Percentiles rank a stretch among this genome's conserved stretches.
Evolutionary conservation across 2,797 vertebrate species (phyloP).

Genomic region (Diplodus sargus): DNA sequence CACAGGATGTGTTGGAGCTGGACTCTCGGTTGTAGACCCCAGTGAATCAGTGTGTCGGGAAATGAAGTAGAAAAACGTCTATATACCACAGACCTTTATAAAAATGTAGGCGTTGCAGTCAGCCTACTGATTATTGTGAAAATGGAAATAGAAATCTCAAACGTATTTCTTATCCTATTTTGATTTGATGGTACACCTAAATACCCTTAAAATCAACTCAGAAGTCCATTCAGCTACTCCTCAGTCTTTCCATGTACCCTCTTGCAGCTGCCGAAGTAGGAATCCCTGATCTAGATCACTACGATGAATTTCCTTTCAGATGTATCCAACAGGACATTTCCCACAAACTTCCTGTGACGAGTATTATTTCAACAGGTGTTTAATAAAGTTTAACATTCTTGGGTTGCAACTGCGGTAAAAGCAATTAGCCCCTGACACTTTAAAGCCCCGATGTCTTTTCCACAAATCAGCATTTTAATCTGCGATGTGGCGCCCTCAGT

Average conservation of each 20-base stretch:
- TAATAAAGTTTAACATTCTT: slow-evolving; percentile 62
- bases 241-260: slow-evolving; percentile 2
- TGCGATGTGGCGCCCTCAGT: slow-evolving; percentile 11
- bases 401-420: slow-evolving; percentile 47
- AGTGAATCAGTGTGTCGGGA: too few relatives aligned
- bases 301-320: slow-evolving; percentile 21
- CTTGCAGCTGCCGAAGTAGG: not conserved
- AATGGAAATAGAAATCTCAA: too few relatives aligned
- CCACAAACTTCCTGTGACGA: slow-evolving; percentile 38
- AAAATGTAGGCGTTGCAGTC: too few relatives aligned
- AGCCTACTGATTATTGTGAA: not conserved
- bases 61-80: too few relatives aligned
- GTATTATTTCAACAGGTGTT: slow-evolving; percentile 54
- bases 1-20: too few relatives aligned
- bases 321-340: slow-evolving; percentile 19
- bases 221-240: not conserved
- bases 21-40: too few relatives aligned
- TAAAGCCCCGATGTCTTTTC: slow-evolving; percentile 26
- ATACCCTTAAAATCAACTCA: not conserved
- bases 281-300: slow-evolving; percentile 26
- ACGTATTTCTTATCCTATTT: not conserved
- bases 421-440: slow-evolving; percentile 53
- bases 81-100: too few relatives aligned
- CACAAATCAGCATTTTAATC: slow-evolving; percentile 48
- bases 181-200: not conserved